Evolutionary conservation across 2,797 vertebrate species (phyloP).

Genomic region (Hydrolagus colliei): DNA sequence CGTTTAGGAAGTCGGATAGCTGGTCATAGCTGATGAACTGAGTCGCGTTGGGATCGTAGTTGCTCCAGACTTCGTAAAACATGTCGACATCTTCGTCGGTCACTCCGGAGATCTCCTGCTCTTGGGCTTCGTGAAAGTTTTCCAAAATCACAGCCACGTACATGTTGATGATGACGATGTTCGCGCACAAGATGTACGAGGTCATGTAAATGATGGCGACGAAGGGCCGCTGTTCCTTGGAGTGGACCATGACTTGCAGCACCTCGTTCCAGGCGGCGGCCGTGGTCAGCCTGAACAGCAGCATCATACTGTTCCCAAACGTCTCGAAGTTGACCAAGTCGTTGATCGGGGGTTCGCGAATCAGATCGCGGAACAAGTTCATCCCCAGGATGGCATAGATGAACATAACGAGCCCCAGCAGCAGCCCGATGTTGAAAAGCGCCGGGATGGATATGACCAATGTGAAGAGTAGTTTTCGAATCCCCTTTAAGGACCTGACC

Average conservation of each 20-base stretch:
- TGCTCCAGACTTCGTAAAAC: slow-evolving; percentile 33
- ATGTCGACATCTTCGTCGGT: slow-evolving; percentile 34
- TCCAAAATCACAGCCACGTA: slow-evolving; percentile 35
- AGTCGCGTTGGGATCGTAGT: slow-evolving; percentile 30
- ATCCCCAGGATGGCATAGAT: slow-evolving; percentile 33
- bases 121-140: slow-evolving; percentile 33
- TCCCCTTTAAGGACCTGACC: slow-evolving; percentile 28
- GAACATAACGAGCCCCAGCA: slow-evolving; percentile 34
- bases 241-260: slow-evolving; percentile 12
- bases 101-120: slow-evolving; percentile 32
- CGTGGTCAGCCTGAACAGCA: slow-evolving; percentile 32
- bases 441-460: slow-evolving; percentile 30
- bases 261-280: slow-evolving; percentile 34
- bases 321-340: slow-evolving; percentile 35
- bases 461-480: slow-evolving; percentile 34
- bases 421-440: slow-evolving; percentile 32
- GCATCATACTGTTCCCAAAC: slow-evolving; percentile 35
- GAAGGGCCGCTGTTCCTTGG: background rate
- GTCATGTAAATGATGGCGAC: slow-evolving; percentile 28
- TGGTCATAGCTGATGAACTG: slow-evolving; percentile 27
- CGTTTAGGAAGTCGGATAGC: slow-evolving; percentile 33
- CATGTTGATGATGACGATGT: slow-evolving; percentile 34
- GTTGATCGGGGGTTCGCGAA: slow-evolving; percentile 18
- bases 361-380: slow-evolving; percentile 33
- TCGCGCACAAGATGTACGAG: slow-evolving; percentile 24